Evolutionary conservation across 2,888 invertebrate species (phyloP), one percentile per base, ranked within the genome.

Genomic region (Athrips mouffetella): DNA sequence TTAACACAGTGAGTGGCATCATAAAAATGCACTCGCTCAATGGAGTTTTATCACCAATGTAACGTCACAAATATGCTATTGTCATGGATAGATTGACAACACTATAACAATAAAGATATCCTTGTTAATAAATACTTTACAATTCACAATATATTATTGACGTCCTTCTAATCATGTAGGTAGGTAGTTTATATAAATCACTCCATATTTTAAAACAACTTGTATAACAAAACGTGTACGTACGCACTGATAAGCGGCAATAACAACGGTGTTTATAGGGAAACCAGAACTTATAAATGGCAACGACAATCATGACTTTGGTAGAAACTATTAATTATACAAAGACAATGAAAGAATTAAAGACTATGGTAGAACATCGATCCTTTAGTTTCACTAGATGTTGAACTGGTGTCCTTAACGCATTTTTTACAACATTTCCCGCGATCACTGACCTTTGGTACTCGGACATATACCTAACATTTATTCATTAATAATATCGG

Each of bases 341-440:
- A 63, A 69, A 73, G 60, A 61, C 72, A 76, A 80, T 78, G 69
- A 74, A 54, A 67, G 63, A 73, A 71, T 66, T 73, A 73, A 77
- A 74, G 73, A 76, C 70, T 70, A 59, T 67, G 59, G 61, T 66
- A 63, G 63, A 72, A 67, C 67, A 67, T 68, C 67, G 65, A 50
- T 66, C 67, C 62, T 64, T 68, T 66, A 64, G 65, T 70, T 74
- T n/a, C n/a, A 73, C 76, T 75, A 78, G 73, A 78, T 66, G 65
- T 56, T 67, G 62, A 74, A 72, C 65, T 70, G 70, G 72, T 79
- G 82, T 85, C 82, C 82, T 84, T 81, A 79, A 70, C 73, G 70
- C 68, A 78, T 80, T 85, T 85, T 87, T 87, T 84, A 80, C 73
- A 77, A 73, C 83, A 85, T 84, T 82, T 83, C 76, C 54, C 57